These are phyloP conservation scores for Drosophila eugracilis DNA, from an alignment of 1,140 invertebrate species.

Conservation along the genomic window DNA sequence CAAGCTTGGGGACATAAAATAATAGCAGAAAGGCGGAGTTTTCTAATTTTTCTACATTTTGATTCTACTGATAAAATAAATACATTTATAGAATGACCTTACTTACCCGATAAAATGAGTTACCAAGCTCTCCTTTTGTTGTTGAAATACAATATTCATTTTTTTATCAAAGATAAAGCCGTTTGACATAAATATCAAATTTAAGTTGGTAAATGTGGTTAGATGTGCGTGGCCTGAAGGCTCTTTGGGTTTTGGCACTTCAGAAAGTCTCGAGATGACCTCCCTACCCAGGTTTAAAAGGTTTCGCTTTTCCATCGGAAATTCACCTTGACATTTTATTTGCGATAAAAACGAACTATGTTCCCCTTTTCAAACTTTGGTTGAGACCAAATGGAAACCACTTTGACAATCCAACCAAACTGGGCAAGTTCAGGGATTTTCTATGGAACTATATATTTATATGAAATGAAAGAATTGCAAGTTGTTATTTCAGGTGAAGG, in stretches of 20 bases:
- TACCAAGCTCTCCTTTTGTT: constrained; percentile 3
- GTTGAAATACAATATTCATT: constrained; percentile 40
- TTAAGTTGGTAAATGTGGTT: no score
- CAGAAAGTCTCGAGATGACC: constrained; percentile 37
- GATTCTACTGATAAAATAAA: not conserved
- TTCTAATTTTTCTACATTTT: not conserved
- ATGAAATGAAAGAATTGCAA: not conserved
- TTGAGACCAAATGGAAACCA: constrained; percentile 3
- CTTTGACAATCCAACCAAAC: constrained; percentile 28
- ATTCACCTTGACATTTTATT: constrained; percentile 1
- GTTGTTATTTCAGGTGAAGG: no score
- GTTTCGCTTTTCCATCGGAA: constrained; percentile 30
- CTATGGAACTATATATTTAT: constrained; percentile 4
- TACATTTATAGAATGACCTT: constrained; percentile 1
- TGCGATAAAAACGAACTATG: not conserved
- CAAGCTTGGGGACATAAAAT: not conserved
- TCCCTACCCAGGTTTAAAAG: constrained; percentile 23
- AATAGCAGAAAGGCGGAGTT: not conserved
- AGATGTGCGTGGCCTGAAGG: constrained; percentile 8
- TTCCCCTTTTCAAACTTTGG: constrained; percentile 12
- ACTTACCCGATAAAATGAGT: not conserved
- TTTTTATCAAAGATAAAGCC: constrained; percentile 22
- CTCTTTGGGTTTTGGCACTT: not conserved
- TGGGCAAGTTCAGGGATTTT: constrained; percentile 31
- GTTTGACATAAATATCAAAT: constrained; percentile 54